Evolutionary conservation across 2,797 vertebrate species (phyloP), one percentile per base, ranked within the genome.

Genomic region (Danio choprae): DNA sequence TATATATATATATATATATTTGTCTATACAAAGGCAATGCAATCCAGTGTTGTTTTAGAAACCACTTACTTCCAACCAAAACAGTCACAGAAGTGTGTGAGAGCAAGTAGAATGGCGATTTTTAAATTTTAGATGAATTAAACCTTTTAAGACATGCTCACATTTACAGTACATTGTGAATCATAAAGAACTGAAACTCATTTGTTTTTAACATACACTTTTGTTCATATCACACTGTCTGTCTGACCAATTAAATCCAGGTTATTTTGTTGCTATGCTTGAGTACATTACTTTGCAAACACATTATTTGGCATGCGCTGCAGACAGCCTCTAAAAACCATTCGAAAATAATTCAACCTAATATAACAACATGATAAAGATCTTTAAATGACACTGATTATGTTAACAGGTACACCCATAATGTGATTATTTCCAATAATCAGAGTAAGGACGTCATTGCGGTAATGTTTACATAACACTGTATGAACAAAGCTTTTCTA

Each of bases 311-410:
- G 36, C 16, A 15, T 63, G 63, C 44, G 20, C 43, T 74, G 6
- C 53, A 70, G 7, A 72, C 29, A 79, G 56, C 22, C 22, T 63
- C 13, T 80, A 69, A 59, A 79, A 43, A 63, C 58, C 63, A 64
- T 50, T n/a, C 29, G 51, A 72, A 43, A 38, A 50, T 50, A 55
- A 15, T 36, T 51, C 6, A 48, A 40, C 58, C 41, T 51, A 36
- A 69, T 63, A 48, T 16, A 8, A 11, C 8, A 73, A 48, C 18
- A n/a, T 48, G 11, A 74, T 29, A 48, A 41, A 51, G 18, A 46
- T 74, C 44, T 51, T 44, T 12, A 56, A 65, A 79, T 38, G 0
- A 51, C n/a, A 29, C 29, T 29, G 29, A 29, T 29, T 29, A 29
- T 29, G 29, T 29, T 29, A 29, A 29, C 13, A n/a, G 20, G 15